Evolutionary conservation across 2,888 invertebrate genomes (phyloP).

Genomic region (Oligia latruncula): DNA sequence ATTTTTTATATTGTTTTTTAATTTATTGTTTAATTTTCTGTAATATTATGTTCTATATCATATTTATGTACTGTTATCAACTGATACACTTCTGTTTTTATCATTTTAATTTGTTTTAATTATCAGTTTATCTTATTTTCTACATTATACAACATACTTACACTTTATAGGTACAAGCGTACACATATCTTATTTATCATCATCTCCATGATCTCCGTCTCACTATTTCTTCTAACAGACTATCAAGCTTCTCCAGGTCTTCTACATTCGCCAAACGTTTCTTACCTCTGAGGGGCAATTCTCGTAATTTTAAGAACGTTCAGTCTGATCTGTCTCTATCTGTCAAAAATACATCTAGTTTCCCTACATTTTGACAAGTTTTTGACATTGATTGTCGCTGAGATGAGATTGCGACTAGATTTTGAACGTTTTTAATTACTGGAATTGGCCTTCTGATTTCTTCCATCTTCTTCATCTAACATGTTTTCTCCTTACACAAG

Average conservation of each 20-base stretch:
- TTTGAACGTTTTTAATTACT: no score
- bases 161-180: slow-evolving; percentile 4
- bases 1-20: slow-evolving; percentile 38
- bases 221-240: not conserved
- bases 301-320: no score
- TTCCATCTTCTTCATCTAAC: not conserved
- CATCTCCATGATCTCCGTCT: not conserved
- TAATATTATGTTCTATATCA: not conserved
- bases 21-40: slow-evolving; percentile 32
- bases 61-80: not conserved
- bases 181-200: not conserved
- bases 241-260: not conserved
- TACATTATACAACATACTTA: slow-evolving; percentile 30
- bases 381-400: no score
- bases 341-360: no score
- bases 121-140: slow-evolving; percentile 47
- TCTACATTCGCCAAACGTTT: not conserved
- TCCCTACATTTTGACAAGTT: no score
- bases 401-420: no score
- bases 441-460: not conserved
- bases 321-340: no score
- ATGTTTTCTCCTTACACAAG: not conserved
- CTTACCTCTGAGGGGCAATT: no score
- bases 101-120: slow-evolving; percentile 18
- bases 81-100: slow-evolving; percentile 12